A percentile compares a stretch with the other conserved stretches of the same genome.
Conservation (phyloP, 2,797 vertebrate genomes). For the Heterohyrax brucei region DNA sequence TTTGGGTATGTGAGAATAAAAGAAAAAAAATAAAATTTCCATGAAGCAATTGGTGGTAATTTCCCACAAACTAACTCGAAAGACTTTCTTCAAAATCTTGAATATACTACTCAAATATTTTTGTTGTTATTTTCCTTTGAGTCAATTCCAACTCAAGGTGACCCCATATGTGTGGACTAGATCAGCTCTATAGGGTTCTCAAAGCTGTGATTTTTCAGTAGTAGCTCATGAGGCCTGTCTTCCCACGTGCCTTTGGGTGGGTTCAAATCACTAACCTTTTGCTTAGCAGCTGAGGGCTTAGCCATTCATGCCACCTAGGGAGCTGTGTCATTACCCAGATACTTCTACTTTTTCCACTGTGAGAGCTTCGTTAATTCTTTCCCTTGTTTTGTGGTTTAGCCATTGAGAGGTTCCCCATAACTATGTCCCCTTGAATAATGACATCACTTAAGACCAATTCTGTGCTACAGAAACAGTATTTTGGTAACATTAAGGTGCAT, state of each 20-base stretch:
- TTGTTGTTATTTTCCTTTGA: not conserved
- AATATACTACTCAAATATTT: not conserved
- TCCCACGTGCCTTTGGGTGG: not conserved
- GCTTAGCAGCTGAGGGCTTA: not conserved
- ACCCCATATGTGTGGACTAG: not conserved
- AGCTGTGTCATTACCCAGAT: not conserved
- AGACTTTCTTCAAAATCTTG: conserved; percentile 27
- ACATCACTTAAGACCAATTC: not conserved
- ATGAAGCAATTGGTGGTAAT: no score
- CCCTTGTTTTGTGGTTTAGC: not conserved
- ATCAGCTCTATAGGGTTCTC: not conserved
- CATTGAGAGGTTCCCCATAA: not conserved
- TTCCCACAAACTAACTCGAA: not conserved
- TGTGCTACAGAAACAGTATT: not conserved
- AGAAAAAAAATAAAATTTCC: not conserved
- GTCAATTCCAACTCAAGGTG: not conserved
- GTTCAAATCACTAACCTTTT: not conserved
- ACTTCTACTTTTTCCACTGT: not conserved
- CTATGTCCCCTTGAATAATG: not conserved
- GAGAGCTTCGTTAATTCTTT: not conserved
- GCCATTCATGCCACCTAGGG: not conserved
- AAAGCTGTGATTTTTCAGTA: not conserved
- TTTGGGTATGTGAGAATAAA: not conserved
- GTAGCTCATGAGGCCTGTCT: not conserved
- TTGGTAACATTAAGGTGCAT: not conserved